Evolutionary conservation across 2,888 invertebrate genomes (phyloP).

Genomic region (Busseola fusca): DNA sequence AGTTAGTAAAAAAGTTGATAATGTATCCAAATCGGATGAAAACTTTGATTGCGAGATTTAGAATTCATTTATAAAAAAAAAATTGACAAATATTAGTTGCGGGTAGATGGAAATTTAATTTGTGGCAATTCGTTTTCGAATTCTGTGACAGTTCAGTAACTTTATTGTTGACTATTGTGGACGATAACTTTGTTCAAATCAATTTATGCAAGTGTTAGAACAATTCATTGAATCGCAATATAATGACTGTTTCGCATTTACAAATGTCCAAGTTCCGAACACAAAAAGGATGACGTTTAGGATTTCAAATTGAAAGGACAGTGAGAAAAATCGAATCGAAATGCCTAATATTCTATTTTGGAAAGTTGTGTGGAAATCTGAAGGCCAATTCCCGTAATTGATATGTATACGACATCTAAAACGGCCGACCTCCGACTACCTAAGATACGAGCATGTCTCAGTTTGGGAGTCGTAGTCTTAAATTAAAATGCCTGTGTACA

Average conservation of each 20-base stretch:
- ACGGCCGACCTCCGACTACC: too few species aligned
- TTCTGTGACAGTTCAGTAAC: neutral
- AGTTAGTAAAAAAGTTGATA: neutral
- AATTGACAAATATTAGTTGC: neutral
- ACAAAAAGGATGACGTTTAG: neutral
- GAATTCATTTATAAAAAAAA: slow-evolving; percentile 29
- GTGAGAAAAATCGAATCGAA: neutral
- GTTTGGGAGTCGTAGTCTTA: too few species aligned
- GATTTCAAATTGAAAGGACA: neutral
- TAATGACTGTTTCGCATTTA: neutral
- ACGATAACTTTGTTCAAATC: neutral
- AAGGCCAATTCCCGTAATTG: neutral
- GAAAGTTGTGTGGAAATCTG: neutral
- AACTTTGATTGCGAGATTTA: slow-evolving; percentile 69
- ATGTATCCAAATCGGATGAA: slow-evolving; percentile 46
- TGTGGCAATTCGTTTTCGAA: neutral
- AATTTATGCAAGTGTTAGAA: neutral
- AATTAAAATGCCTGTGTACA: too few species aligned
- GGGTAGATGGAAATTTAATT: slow-evolving; percentile 11
- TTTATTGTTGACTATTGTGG: neutral
- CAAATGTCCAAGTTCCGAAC: neutral
- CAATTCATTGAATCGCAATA: neutral
- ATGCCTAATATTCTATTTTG: neutral
- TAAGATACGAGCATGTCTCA: too few species aligned
- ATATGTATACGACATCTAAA: too few species aligned